Conservation (phyloP, 2,888 invertebrate genomes). For the Invenusta paracnida region DNA sequence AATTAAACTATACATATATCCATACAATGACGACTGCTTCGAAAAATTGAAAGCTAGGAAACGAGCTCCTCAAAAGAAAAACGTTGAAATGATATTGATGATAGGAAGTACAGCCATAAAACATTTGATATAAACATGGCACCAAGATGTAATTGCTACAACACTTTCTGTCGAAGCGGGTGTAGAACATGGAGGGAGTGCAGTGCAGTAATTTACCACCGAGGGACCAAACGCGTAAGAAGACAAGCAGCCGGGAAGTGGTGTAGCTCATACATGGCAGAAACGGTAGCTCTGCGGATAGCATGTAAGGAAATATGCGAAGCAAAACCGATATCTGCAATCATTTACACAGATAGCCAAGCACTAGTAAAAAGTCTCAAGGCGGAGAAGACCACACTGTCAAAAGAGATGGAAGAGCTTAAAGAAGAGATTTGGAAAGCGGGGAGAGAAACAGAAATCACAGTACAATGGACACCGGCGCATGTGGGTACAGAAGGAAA, state of each 20-base stretch:
- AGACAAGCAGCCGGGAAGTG: not conserved
- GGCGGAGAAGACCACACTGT: not conserved
- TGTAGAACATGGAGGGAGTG: not conserved
- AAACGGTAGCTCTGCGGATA: not conserved
- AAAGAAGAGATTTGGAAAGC: not conserved
- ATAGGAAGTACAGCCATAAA: no score
- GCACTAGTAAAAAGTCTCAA: not conserved
- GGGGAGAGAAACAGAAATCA: no score
- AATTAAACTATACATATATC: no score
- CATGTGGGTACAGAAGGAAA: constrained; percentile 29
- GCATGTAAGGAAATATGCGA: not conserved
- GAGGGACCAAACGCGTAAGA: not conserved
- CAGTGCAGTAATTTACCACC: not conserved
- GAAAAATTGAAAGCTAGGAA: no score
- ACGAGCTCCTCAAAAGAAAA: no score
- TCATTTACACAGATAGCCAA: not conserved
- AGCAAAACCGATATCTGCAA: not conserved
- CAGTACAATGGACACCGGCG: not conserved
- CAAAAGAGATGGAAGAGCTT: not conserved
- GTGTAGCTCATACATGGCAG: not conserved
- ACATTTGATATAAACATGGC: no score
- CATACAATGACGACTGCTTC: no score
- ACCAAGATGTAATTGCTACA: no score
- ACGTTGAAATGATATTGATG: no score
- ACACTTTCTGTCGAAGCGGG: not conserved